Conservation (phyloP, 2,888 invertebrate genomes). For the Allygus modestus region DNA sequence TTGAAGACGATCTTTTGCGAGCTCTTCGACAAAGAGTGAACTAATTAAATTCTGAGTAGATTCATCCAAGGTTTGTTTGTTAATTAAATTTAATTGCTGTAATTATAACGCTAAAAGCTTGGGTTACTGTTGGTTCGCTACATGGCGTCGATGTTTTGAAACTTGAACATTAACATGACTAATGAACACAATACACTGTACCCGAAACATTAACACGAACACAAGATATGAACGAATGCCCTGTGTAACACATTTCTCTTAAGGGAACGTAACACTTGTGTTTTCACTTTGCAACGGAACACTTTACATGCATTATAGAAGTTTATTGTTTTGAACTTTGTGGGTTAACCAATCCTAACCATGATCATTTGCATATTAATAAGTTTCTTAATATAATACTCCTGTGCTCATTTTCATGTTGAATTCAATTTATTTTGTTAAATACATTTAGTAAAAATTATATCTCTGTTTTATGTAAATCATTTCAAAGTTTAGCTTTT, state of each 20-base stretch:
- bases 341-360: no score
- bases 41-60: neutral
- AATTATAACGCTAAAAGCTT: neutral
- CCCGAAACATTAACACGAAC: neutral
- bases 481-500: no score
- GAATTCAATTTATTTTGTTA: no score
- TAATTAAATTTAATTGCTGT: slow-evolving; percentile 26
- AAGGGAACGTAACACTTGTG: neutral
- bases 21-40: neutral
- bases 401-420: no score
- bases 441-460: no score
- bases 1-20: neutral
- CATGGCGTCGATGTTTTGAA: neutral
- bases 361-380: no score
- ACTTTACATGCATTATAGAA: neutral
- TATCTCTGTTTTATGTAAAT: no score
- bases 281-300: neutral
- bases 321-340: neutral
- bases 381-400: no score
- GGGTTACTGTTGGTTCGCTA: neutral
- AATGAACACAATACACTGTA: neutral
- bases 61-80: slow-evolving; percentile 22
- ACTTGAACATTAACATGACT: neutral
- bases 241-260: neutral
- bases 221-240: neutral